These are phyloP conservation scores for Notothenia coriiceps DNA, from an alignment of 2,113 vertebrate species.

Conservation along the genomic window DNA sequence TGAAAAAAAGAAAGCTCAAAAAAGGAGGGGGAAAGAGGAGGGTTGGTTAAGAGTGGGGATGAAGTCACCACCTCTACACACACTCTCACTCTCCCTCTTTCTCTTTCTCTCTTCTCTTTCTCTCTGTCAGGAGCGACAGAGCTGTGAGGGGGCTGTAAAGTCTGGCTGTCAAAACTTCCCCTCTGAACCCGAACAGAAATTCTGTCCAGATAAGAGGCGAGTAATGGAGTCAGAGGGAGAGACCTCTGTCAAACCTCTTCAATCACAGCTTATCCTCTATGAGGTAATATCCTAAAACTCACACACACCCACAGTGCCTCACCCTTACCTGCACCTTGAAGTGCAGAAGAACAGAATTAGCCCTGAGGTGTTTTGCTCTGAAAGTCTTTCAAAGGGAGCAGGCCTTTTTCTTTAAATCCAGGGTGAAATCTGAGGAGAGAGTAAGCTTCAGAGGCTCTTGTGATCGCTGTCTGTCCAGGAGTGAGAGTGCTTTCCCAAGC, in stretches of 20 bases:
- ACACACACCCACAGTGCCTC: constrained; percentile 48
- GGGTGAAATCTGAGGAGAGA: constrained; percentile 12
- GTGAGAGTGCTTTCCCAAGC: constrained; percentile 38
- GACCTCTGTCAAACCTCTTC: constrained; percentile 72
- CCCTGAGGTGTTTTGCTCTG: constrained; percentile 39
- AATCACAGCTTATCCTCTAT: constrained; percentile 69
- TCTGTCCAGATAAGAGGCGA: constrained; percentile 72
- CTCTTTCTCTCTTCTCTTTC: constrained; percentile 53
- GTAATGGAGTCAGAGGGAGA: constrained; percentile 64
- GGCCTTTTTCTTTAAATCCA: constrained; percentile 1
- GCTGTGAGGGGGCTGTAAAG: constrained; percentile 72
- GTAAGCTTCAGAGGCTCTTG: constrained; percentile 20
- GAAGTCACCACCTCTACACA: constrained; percentile 78
- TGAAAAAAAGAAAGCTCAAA: constrained; percentile 31
- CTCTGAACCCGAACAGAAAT: constrained; percentile 75
- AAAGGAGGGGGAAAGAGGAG: constrained; percentile 69
- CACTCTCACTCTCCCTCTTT: constrained; percentile 58
- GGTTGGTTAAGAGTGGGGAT: constrained; percentile 74
- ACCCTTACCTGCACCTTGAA: constrained; percentile 57
- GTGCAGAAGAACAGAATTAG: constrained; percentile 44
- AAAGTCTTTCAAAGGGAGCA: background rate
- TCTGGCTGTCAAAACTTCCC: constrained; percentile 85
- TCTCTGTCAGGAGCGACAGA: constrained; percentile 65
- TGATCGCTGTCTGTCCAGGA: constrained; percentile 40
- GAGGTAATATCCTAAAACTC: constrained; percentile 77